Evolutionary conservation across 2,888 invertebrate species (phyloP).

Genomic region (Antheraea assamensis): DNA sequence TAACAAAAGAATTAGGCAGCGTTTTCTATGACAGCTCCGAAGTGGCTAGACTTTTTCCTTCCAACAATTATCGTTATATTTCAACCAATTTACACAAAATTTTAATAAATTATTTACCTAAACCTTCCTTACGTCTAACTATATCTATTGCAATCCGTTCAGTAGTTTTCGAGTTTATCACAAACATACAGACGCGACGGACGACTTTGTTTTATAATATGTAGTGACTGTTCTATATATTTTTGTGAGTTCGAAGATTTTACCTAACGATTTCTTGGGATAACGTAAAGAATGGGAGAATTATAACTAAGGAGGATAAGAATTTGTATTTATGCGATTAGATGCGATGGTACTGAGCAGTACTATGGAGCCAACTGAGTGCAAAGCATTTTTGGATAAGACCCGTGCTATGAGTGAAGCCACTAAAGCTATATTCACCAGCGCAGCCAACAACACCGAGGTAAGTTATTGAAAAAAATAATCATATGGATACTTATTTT

Average conservation of each 20-base stretch:
- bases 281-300: neutral
- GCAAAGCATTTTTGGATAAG: conserved; percentile 34
- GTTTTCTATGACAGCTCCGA: no score
- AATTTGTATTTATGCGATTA: conserved; percentile 22
- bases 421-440: conserved; percentile 32
- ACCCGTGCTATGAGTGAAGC: conserved; percentile 39
- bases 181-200: no score
- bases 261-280: neutral
- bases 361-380: conserved; percentile 30
- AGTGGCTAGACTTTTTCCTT: no score
- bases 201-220: no score
- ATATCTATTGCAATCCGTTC: no score
- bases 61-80: no score
- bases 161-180: no score
- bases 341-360: conserved; percentile 40
- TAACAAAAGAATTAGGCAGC: no score
- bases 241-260: neutral
- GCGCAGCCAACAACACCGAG: conserved; percentile 29
- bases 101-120: no score
- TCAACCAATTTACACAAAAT: no score
- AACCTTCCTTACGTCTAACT: no score
- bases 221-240: no score
- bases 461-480: neutral
- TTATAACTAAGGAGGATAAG: neutral
- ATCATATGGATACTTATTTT: neutral